Percentiles rank a stretch among this genome's conserved stretches.
These are phyloP conservation scores for Disparrhopalites patrizii DNA, from an alignment of 2,888 invertebrate species.

Conservation along the genomic window DNA sequence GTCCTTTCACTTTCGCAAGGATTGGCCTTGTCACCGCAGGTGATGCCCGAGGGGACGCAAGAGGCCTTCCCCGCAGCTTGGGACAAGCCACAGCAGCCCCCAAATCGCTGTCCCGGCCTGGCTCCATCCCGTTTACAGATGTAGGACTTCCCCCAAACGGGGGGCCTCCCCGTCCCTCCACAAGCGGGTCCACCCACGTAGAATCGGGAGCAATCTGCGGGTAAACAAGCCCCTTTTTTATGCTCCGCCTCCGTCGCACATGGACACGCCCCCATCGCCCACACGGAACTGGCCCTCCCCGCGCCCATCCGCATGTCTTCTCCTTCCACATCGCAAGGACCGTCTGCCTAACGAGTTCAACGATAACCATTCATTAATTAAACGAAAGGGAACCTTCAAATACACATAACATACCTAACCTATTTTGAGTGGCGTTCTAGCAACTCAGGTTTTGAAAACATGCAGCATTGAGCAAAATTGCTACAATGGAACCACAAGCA, in stretches of 20 bases:
- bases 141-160: slow-evolving; percentile 42
- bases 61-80: slow-evolving; percentile 50
- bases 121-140: slow-evolving; percentile 37
- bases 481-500: too few relatives aligned
- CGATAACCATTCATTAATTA: too few relatives aligned
- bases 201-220: slow-evolving; percentile 40
- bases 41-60: slow-evolving; percentile 58
- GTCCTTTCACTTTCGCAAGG: slow-evolving; percentile 57
- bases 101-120: slow-evolving; percentile 39
- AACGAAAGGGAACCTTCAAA: too few relatives aligned
- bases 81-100: slow-evolving; percentile 40
- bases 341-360: slow-evolving; percentile 36
- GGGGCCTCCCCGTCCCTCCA: slow-evolving; percentile 42
- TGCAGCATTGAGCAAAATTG: too few relatives aligned
- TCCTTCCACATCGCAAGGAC: slow-evolving; percentile 37
- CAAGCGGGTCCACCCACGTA: slow-evolving; percentile 46
- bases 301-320: slow-evolving; percentile 33
- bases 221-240: slow-evolving; percentile 36
- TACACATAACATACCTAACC: too few relatives aligned
- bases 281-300: slow-evolving; percentile 39
- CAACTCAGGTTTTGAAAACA: too few relatives aligned
- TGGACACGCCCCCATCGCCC: slow-evolving; percentile 38
- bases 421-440: too few relatives aligned
- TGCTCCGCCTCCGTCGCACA: slow-evolving; percentile 47
- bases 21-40: slow-evolving; percentile 50